Evolutionary conservation across 2,113 vertebrate genomes (phyloP).

Genomic region (Sorex fumeus): DNA sequence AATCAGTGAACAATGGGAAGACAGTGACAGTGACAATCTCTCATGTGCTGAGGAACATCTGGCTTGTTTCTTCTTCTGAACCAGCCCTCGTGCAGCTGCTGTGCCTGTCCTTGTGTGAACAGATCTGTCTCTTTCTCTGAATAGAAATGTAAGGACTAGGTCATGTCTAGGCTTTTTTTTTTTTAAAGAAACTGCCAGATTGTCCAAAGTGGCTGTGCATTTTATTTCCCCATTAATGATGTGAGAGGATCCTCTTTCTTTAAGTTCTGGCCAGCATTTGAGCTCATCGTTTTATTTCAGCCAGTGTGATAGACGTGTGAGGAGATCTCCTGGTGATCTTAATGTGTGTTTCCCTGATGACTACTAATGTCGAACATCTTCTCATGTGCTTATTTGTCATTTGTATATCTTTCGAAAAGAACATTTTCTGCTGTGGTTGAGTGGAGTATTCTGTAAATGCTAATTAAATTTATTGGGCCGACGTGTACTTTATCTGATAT

Average conservation of each 20-base stretch:
- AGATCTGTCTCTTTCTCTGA: slow-evolving; percentile 17
- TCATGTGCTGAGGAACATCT: slow-evolving; percentile 21
- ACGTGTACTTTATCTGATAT: slow-evolving; percentile 37
- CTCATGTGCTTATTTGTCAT: slow-evolving; percentile 32
- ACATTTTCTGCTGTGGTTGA: slow-evolving; percentile 8
- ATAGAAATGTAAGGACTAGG: neutral
- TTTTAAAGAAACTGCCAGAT: neutral
- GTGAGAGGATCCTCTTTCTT: slow-evolving; percentile 1
- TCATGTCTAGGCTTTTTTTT: slow-evolving; percentile 9
- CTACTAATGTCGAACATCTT: slow-evolving; percentile 36
- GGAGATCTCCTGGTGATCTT: slow-evolving; percentile 16
- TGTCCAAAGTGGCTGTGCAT: neutral
- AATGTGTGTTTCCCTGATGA: slow-evolving; percentile 5
- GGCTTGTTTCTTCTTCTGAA: neutral
- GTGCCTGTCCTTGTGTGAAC: slow-evolving; percentile 32
- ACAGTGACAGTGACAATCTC: too few species aligned
- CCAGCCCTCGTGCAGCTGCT: slow-evolving; percentile 25
- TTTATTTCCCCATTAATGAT: neutral
- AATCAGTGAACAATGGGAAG: too few species aligned
- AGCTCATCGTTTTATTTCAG: neutral
- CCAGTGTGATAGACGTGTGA: neutral
- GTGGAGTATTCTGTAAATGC: neutral
- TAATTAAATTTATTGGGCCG: slow-evolving; percentile 21
- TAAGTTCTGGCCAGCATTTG: slow-evolving; percentile 16
- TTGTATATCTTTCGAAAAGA: slow-evolving; percentile 25